phyloP scores from a whole-genome alignment of 2,888 invertebrate genomes.

The Euphydryas editha region DNA sequence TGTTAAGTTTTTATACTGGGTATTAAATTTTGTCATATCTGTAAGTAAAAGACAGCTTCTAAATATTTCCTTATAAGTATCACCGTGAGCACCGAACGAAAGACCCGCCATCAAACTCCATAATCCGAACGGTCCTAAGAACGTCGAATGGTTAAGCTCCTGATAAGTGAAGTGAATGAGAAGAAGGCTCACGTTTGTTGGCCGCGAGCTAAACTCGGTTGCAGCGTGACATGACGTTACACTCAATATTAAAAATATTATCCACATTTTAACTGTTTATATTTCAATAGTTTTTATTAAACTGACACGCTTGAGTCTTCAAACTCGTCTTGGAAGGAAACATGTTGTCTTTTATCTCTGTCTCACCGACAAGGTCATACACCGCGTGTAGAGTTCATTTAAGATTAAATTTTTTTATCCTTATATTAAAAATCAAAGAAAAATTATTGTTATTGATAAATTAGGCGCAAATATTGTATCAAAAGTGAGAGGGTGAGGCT shows the following conservation, averaged over 20 bases:
- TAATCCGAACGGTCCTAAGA: conserved; percentile 76
- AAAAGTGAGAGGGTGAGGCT: no score
- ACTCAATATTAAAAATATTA: not conserved
- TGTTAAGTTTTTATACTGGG: conserved; percentile 12
- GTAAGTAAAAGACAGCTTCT: conserved; percentile 13
- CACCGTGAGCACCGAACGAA: conserved; percentile 65
- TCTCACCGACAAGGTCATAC: not conserved
- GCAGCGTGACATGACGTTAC: not conserved
- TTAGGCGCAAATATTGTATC: no score
- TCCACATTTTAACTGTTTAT: not conserved
- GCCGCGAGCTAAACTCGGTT: conserved; percentile 64
- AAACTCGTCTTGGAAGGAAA: not conserved
- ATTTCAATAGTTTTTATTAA: not conserved
- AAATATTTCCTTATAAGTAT: conserved; percentile 46
- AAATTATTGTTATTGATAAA: no score
- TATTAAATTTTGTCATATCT: conserved; percentile 2
- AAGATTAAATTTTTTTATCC: not conserved
- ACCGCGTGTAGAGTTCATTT: not conserved
- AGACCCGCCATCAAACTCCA: conserved; percentile 76
- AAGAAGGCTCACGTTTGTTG: conserved; percentile 73
- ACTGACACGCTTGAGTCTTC: not conserved
- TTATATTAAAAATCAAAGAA: no score
- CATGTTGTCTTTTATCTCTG: not conserved
- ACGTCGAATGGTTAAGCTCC: conserved; percentile 66
- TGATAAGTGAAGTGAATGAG: conserved; percentile 65